Evolutionary conservation across 2,888 invertebrate genomes (phyloP).

Genomic region (Eupithecia tripunctaria): DNA sequence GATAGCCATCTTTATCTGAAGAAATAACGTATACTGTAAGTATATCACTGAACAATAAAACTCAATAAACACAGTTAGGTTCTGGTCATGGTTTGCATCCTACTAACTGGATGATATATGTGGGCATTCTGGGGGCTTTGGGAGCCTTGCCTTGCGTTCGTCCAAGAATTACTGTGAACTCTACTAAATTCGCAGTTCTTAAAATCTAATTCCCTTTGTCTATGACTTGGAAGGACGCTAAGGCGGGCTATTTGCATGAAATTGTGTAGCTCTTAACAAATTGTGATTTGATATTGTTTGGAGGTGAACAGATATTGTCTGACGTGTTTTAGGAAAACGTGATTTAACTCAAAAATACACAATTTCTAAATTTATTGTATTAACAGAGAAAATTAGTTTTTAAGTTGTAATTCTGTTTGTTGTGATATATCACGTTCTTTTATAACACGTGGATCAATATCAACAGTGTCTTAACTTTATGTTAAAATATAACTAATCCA

Average conservation of each 20-base stretch:
- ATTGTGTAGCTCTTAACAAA: slow-evolving; percentile 72
- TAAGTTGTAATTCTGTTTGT: neutral
- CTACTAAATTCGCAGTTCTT: neutral
- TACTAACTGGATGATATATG: slow-evolving; percentile 52
- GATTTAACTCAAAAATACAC: slow-evolving; percentile 23
- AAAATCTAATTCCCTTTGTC: neutral
- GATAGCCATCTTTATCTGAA: slow-evolving; percentile 87
- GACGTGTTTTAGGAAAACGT: slow-evolving; percentile 66
- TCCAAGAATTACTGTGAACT: slow-evolving; percentile 7
- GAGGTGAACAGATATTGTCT: slow-evolving; percentile 56
- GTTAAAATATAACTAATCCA: slow-evolving; percentile 82
- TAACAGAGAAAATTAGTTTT: neutral
- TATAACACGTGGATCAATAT: slow-evolving; percentile 59
- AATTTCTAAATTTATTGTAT: neutral
- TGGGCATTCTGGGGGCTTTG: slow-evolving; percentile 53
- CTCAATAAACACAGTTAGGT: slow-evolving; percentile 83
- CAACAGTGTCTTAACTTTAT: slow-evolving; percentile 59
- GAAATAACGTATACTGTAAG: slow-evolving; percentile 85
- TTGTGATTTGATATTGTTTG: slow-evolving; percentile 67
- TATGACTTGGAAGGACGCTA: slow-evolving; percentile 42
- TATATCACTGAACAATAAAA: slow-evolving; percentile 84
- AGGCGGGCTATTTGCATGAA: slow-evolving; percentile 74
- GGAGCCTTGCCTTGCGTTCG: slow-evolving; percentile 49
- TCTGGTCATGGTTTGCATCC: slow-evolving; percentile 42
- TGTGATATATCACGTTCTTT: slow-evolving; percentile 58